phyloP scores from a whole-genome alignment of 2,797 vertebrate species.

The Sebastes kiyomatsui region DNA sequence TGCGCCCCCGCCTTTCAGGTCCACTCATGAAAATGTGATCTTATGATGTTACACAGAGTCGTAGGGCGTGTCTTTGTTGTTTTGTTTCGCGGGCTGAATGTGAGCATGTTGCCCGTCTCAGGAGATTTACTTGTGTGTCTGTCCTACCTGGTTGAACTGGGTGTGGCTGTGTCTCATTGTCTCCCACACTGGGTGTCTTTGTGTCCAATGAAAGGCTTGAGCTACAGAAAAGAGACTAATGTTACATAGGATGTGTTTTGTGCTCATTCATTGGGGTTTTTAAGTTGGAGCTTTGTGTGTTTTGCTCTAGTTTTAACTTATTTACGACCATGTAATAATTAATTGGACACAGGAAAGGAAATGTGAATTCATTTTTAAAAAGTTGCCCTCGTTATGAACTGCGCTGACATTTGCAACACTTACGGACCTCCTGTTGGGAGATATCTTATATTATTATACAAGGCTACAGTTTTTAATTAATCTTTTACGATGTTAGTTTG shows the following conservation, averaged over 20 bases:
- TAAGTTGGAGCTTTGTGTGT: slow-evolving; percentile 16
- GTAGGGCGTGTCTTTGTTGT: slow-evolving; percentile 76
- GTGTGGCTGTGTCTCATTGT: slow-evolving; percentile 78
- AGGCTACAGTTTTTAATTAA: not conserved
- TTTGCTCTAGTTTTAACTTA: slow-evolving; percentile 19
- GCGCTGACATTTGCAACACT: not conserved
- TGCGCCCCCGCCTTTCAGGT: slow-evolving; percentile 53
- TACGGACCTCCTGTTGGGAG: not conserved
- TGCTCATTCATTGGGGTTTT: slow-evolving; percentile 49
- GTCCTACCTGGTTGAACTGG: slow-evolving; percentile 74
- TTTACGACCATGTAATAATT: not conserved
- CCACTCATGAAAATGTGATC: slow-evolving; percentile 73
- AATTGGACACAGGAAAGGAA: not conserved
- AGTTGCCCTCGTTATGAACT: not conserved
- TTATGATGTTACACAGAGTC: slow-evolving; percentile 76
- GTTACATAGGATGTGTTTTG: slow-evolving; percentile 76
- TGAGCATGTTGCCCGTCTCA: slow-evolving; percentile 62
- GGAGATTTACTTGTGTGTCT: slow-evolving; percentile 63
- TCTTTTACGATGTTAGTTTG: not conserved
- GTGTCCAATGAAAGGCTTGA: slow-evolving; percentile 71
- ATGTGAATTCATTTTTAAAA: not conserved
- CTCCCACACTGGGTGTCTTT: slow-evolving; percentile 74
- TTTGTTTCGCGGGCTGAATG: slow-evolving; percentile 66
- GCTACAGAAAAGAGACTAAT: slow-evolving; percentile 73
- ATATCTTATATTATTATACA: not conserved